phyloP scores from a whole-genome alignment of 2,797 vertebrate genomes.

The Chromobotia macracanthus region DNA sequence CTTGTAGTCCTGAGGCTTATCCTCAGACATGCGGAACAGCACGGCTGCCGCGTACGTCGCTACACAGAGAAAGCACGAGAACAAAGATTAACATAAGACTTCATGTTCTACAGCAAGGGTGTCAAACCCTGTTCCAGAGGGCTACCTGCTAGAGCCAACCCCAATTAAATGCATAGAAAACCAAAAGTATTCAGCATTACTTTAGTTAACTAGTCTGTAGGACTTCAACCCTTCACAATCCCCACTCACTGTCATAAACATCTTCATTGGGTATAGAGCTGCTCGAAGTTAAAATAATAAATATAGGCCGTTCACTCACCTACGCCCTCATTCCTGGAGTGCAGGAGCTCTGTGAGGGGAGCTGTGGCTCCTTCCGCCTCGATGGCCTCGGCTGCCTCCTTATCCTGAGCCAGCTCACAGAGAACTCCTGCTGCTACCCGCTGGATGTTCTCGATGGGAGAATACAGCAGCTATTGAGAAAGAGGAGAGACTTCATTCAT shows the following conservation, averaged over 20 bases:
- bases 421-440: slow-evolving; percentile 97
- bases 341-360: slow-evolving; percentile 93
- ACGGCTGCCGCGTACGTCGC: slow-evolving; percentile 97
- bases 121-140: too few relatives aligned
- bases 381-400: slow-evolving; percentile 96
- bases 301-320: slow-evolving; percentile 77
- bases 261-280: too few relatives aligned
- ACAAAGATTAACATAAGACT: too few relatives aligned
- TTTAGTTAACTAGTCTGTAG: too few relatives aligned
- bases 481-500: not conserved
- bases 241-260: too few relatives aligned
- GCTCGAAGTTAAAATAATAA: not conserved
- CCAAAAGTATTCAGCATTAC: not conserved
- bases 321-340: slow-evolving; percentile 97
- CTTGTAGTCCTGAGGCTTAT: slow-evolving; percentile 99
- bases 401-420: slow-evolving; percentile 97
- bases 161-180: too few relatives aligned
- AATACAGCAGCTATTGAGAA: slow-evolving; percentile 88
- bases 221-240: too few relatives aligned
- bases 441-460: slow-evolving; percentile 98
- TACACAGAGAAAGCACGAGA: slow-evolving; percentile 58
- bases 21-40: slow-evolving; percentile 98
- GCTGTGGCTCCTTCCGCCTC: slow-evolving; percentile 98
- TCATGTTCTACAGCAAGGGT: too few relatives aligned
- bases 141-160: too few relatives aligned